Evolutionary conservation across 2,797 vertebrate genomes (phyloP).

Genomic region (Periophthalmus magnuspinnatus): DNA sequence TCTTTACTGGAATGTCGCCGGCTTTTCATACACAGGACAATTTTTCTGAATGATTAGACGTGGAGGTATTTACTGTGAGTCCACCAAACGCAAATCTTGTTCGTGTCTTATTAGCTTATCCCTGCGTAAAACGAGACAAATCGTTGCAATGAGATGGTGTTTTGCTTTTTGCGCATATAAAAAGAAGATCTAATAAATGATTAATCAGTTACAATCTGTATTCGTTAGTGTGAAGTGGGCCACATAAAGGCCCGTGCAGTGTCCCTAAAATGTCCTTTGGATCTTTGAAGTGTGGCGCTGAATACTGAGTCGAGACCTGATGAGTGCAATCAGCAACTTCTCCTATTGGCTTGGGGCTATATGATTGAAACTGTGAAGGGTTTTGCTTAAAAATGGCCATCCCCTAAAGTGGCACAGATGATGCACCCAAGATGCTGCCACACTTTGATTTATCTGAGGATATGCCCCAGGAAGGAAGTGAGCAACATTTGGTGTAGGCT

Average conservation of each 20-base stretch:
- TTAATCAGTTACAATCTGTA: slow-evolving; percentile 45
- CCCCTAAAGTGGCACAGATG: slow-evolving; percentile 16
- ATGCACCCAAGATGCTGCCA: slow-evolving; percentile 29
- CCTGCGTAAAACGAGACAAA: background rate
- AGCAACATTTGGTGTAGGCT: slow-evolving; percentile 7
- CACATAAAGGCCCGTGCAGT: slow-evolving; percentile 50
- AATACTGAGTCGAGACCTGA: slow-evolving; percentile 44
- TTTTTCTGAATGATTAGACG: slow-evolving; percentile 15
- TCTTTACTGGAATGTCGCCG: slow-evolving; percentile 14
- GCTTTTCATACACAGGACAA: slow-evolving; percentile 14
- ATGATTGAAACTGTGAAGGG: slow-evolving; percentile 21
- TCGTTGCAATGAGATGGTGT: background rate
- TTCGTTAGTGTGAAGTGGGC: slow-evolving; percentile 45
- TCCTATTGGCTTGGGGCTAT: slow-evolving; percentile 9
- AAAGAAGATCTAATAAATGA: slow-evolving; percentile 40
- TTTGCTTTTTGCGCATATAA: background rate
- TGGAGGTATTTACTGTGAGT: slow-evolving; percentile 7
- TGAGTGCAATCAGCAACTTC: slow-evolving; percentile 34
- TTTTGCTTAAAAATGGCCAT: background rate
- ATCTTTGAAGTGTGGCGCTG: slow-evolving; percentile 58
- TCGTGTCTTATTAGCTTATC: slow-evolving; percentile 24
- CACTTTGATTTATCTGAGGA: slow-evolving; percentile 28
- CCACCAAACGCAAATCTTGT: slow-evolving; percentile 4
- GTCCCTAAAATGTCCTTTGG: slow-evolving; percentile 69
- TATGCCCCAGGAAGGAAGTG: slow-evolving; percentile 32